Evolutionary conservation across 2,797 vertebrate species (phyloP).

Genomic region (Silurus aristotelis): DNA sequence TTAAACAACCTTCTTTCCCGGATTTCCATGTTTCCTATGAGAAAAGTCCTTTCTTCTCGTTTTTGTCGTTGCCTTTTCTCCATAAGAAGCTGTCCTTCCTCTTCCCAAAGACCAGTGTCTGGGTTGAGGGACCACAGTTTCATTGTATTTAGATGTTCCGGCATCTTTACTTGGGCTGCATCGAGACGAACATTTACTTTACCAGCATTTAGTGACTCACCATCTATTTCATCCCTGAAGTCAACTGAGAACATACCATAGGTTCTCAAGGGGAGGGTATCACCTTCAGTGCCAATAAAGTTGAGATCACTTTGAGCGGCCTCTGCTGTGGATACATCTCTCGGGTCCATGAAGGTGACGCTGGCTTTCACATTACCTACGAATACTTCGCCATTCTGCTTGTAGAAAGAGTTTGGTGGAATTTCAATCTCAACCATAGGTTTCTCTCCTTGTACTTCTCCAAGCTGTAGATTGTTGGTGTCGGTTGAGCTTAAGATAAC

Average conservation of each 20-base stretch:
- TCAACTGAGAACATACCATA: conserved; percentile 99
- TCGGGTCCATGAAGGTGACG: conserved; percentile 92
- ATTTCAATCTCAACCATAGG: conserved; percentile 90
- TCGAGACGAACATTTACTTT: conserved; percentile 92
- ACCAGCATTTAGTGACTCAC: conserved; percentile 87
- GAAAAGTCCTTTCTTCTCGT: conserved; percentile 91
- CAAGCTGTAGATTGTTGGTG: conserved; percentile 85
- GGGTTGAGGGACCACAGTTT: conserved; percentile 98
- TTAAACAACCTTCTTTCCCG: conserved; percentile 95
- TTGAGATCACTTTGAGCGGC: conserved; percentile 94
- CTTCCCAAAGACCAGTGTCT: conserved; percentile 94
- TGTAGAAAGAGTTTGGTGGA: conserved; percentile 88
- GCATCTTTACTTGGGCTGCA: conserved; percentile 87
- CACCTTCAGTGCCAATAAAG: conserved; percentile 88
- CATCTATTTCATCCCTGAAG: conserved; percentile 83
- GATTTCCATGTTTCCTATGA: conserved; percentile 98
- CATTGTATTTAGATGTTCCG: conserved; percentile 87
- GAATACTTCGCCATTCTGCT: conserved; percentile 88
- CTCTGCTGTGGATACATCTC: conserved; percentile 84
- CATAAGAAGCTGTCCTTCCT: conserved; percentile 86
- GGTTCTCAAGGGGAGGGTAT: conserved; percentile 88
- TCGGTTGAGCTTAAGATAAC: conserved; percentile 81
- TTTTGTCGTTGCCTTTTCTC: conserved; percentile 82
- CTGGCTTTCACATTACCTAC: conserved; percentile 91
- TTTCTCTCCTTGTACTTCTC: conserved; percentile 83